Base-by-base conservation (phyloP, 2,797 vertebrate genomes). In the Rhinichthys osculus region DNA sequence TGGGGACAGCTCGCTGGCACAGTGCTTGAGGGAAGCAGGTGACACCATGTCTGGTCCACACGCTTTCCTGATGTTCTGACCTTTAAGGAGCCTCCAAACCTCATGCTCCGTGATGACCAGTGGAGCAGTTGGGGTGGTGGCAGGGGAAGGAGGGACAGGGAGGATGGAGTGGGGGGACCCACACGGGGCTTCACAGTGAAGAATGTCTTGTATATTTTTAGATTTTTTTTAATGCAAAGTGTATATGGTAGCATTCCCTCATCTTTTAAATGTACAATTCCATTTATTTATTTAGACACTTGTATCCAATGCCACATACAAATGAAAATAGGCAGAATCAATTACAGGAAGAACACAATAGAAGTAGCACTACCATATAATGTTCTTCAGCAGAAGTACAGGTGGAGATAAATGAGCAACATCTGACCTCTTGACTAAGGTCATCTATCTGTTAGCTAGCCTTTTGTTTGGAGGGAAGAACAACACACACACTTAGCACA, bases 401-500 rank as follows among this genome's bases (percentile, higher is more conserved):
- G 42, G 33, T 40, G 33, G 16, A 38, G 23, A 47, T 40, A 27
- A 82, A 71, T 42, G 5, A 82, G 9, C 33, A 42, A 30, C 80
- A 81, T 62, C 76, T 81, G 82, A 76, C 42, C 57, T 76, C 42
- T 52, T 21, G 19, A 50, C 72, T 71, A 40, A 85, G 67, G 52
- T 85, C 42, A 72, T 4, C 30, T 54, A 19, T 84, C 23, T 72
- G 38, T 71, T 59, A 71, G 52, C 47, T 35, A 40, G 66, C 30
- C 17, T 50, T 85, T 81, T 81, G 57, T 85, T 81, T 52, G 23
- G 8, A 50, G 54, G 23, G 40, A 80, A 27, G 72, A 71, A 38
- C n/a, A 74, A n/a, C 62, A 44, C 71, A 57, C 59, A 47, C 66
- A 64, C 30, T 64, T 47, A 23, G 38, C 11, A 62, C 77, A 44